These are phyloP conservation scores for Micronycteris hirsuta DNA, from an alignment of 2,113 vertebrate species.

Conservation along the genomic window DNA sequence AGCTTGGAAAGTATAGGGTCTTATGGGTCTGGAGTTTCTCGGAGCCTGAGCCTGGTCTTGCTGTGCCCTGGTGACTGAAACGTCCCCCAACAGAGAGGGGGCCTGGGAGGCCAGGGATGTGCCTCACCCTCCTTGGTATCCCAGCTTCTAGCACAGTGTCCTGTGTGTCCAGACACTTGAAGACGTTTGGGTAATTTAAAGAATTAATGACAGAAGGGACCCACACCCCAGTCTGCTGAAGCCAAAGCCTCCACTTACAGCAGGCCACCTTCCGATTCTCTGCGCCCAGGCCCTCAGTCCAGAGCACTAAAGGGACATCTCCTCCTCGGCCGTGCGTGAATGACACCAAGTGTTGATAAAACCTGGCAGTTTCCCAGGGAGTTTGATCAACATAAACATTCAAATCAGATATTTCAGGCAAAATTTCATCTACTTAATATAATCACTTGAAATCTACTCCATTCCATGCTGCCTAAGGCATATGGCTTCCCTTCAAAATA, in stretches of 20 bases:
- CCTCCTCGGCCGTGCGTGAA: neutral
- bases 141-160: neutral
- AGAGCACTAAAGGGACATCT: neutral
- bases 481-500: conserved; percentile 58
- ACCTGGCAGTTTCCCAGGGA: conserved; percentile 23
- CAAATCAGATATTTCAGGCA: conserved; percentile 52
- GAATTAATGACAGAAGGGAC: neutral
- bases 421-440: conserved; percentile 52
- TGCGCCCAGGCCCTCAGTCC: neutral
- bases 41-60: neutral
- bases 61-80: neutral
- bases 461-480: conserved; percentile 41
- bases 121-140: neutral
- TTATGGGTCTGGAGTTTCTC: neutral
- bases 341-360: neutral
- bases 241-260: neutral
- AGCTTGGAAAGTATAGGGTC: neutral
- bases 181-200: neutral
- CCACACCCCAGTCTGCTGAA: neutral
- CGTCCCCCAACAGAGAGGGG: neutral
- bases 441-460: conserved; percentile 62
- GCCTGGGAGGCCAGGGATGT: neutral
- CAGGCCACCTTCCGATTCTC: neutral
- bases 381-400: conserved; percentile 52
- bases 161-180: neutral